These are phyloP conservation scores for Hyperoplus immaculatus DNA, from an alignment of 2,797 vertebrate species.

Conservation along the genomic window DNA sequence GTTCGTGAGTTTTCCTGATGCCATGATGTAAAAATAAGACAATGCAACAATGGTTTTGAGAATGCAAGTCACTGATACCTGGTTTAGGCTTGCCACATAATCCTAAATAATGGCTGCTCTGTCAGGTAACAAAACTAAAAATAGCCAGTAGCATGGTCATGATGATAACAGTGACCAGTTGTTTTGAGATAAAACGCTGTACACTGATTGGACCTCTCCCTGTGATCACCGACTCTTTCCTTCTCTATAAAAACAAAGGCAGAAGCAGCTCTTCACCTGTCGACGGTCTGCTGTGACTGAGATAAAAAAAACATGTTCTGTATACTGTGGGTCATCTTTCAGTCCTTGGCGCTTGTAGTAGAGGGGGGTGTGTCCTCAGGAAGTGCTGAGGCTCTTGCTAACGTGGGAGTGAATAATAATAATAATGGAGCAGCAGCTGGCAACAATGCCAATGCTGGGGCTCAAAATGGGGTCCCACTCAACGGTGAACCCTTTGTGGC, in stretches of 20 bases:
- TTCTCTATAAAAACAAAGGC: conserved; percentile 69
- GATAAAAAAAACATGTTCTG: conserved; percentile 74
- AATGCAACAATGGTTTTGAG: conserved; percentile 38
- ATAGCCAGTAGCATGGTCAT: conserved; percentile 69
- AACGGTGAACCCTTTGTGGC: conserved; percentile 62
- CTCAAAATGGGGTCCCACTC: conserved; percentile 65
- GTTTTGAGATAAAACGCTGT: conserved; percentile 63
- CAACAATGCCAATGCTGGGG: conserved; percentile 60
- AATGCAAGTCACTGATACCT: conserved; percentile 64
- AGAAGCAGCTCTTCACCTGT: conserved; percentile 40
- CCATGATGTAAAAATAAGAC: conserved; percentile 36
- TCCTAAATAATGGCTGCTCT: conserved; percentile 66
- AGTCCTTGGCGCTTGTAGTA: conserved; percentile 62
- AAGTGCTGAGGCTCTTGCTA: conserved; percentile 74
- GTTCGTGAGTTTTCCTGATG: conserved; percentile 1
- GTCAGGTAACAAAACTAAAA: conserved; percentile 66
- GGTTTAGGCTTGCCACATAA: conserved; percentile 67
- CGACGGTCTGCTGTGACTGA: conserved; percentile 31
- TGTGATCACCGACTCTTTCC: conserved; percentile 27
- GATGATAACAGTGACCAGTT: conserved; percentile 63
- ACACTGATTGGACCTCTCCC: conserved; percentile 74
- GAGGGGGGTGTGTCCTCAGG: conserved; percentile 74
- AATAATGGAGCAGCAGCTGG: conserved; percentile 67
- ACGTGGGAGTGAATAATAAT: conserved; percentile 63
- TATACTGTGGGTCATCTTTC: conserved; percentile 74